A percentile compares a stretch with the other conserved stretches of the same genome.
Evolutionary conservation across 2,113 vertebrate genomes (phyloP).

Genomic region (Mirounga angustirostris): DNA sequence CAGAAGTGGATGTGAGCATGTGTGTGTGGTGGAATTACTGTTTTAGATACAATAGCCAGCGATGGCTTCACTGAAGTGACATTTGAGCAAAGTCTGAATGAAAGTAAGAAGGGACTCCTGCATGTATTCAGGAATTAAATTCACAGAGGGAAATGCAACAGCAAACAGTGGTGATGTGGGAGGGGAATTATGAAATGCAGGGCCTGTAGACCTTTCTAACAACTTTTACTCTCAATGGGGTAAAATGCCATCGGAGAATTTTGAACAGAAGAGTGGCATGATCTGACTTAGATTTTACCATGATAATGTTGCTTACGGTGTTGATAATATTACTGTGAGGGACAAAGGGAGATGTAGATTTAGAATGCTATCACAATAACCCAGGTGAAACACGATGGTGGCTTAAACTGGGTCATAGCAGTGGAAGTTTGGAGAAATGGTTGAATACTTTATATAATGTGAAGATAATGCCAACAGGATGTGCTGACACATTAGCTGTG

Average conservation of each 20-base stretch:
- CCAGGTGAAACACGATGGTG: background rate
- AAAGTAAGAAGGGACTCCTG: background rate
- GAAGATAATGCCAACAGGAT: background rate
- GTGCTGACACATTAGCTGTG: background rate
- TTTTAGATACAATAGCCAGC: background rate
- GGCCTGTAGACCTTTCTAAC: background rate
- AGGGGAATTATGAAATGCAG: background rate
- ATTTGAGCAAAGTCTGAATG: background rate
- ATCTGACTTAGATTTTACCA: constrained; percentile 17
- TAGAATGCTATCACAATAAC: background rate
- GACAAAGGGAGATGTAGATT: background rate
- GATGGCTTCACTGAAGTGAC: background rate
- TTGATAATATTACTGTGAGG: background rate
- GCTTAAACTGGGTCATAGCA: background rate
- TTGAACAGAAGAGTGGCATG: background rate
- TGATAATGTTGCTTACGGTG: background rate
- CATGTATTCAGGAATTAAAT: background rate
- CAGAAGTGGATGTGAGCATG: background rate
- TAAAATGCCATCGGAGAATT: background rate
- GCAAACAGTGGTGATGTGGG: no score
- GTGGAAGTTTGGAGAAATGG: background rate
- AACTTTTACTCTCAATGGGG: background rate
- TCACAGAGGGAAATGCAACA: background rate
- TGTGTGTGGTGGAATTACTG: background rate
- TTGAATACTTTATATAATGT: background rate